phyloP scores from a whole-genome alignment of 2,797 vertebrate species.

The Gymnocypris eckloni region DNA sequence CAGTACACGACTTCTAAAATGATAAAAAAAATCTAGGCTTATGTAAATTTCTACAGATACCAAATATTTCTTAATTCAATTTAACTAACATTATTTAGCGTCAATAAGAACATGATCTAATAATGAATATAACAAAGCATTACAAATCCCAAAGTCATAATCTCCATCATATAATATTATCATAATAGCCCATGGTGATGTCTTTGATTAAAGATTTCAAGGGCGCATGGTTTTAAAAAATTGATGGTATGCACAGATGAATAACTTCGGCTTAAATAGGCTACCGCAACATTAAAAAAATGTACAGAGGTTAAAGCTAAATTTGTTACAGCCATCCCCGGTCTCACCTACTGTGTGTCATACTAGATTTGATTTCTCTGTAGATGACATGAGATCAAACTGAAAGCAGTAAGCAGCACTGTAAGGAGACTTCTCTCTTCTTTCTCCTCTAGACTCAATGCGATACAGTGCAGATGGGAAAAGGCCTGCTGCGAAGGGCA shows the following conservation, averaged over 20 bases:
- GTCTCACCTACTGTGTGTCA: neutral
- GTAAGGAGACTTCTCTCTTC: neutral
- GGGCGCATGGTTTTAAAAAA: too few species aligned
- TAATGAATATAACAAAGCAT: neutral
- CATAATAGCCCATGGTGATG: neutral
- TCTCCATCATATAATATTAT: neutral
- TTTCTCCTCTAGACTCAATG: slow-evolving; percentile 71
- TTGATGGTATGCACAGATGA: too few species aligned
- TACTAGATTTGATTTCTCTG: neutral
- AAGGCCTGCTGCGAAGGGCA: slow-evolving; percentile 52
- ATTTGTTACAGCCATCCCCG: neutral
- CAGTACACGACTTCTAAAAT: neutral
- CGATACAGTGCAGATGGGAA: slow-evolving; percentile 62
- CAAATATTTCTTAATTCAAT: neutral
- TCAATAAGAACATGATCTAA: neutral
- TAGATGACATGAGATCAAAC: neutral
- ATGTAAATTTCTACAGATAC: neutral
- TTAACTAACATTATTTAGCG: neutral
- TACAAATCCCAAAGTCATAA: too few species aligned
- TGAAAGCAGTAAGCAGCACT: neutral
- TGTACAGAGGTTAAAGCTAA: neutral
- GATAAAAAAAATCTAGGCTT: too few species aligned
- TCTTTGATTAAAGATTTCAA: neutral
- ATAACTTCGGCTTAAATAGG: neutral
- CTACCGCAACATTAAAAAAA: neutral